Evolutionary conservation across 2,113 vertebrate species (phyloP).

Genomic region (Sander vitreus): DNA sequence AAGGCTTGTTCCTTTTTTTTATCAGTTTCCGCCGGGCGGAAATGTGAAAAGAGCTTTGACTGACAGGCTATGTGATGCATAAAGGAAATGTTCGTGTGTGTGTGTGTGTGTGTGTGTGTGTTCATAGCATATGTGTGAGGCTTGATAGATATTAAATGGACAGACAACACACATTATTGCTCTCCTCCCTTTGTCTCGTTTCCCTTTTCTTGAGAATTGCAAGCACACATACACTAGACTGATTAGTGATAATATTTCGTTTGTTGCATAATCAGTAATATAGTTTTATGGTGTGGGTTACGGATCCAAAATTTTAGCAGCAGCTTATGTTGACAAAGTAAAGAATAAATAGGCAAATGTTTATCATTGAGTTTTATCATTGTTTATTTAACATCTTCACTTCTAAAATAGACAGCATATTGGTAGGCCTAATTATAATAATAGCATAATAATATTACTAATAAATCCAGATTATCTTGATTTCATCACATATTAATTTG

Average conservation of each 20-base stretch:
- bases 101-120: constrained; percentile 24
- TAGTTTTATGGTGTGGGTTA: not conserved
- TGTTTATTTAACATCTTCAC: no score
- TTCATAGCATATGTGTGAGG: not conserved
- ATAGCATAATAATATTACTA: no score
- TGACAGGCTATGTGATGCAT: constrained; percentile 51
- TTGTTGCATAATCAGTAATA: not conserved
- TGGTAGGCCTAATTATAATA: no score
- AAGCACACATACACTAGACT: not conserved
- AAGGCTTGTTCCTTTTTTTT: constrained; percentile 80
- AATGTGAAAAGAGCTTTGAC: constrained; percentile 65
- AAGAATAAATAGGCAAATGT: not conserved
- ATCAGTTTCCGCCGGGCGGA: constrained; percentile 81
- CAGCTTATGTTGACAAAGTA: not conserved
- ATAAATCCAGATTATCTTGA: not conserved
- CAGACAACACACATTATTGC: not conserved
- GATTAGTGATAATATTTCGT: not conserved
- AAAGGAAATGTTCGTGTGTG: constrained; percentile 10
- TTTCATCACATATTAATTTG: not conserved
- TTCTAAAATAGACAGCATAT: no score
- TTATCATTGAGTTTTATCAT: no score
- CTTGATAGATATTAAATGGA: not conserved
- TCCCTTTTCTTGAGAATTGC: not conserved
- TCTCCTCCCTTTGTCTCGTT: not conserved
- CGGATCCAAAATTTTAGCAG: not conserved